A percentile compares a stretch with the other conserved stretches of the same genome.
phyloP scores from a whole-genome alignment of 1,140 invertebrate species.

The Drosophila sp. region DNA sequence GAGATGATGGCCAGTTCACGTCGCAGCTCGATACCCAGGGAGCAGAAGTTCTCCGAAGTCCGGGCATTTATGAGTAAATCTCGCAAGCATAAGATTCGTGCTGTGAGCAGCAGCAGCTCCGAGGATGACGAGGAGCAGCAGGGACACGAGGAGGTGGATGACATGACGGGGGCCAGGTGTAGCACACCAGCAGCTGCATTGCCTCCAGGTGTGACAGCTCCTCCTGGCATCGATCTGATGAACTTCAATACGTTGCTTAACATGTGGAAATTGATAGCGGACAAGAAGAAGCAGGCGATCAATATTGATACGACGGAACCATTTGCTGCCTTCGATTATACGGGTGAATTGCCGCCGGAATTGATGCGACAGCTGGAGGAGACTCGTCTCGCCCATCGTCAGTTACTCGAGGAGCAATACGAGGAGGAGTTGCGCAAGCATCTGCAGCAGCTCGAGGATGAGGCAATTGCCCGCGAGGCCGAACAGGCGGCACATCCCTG shows the following conservation, averaged over 20 bases:
- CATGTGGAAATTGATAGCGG: conserved; percentile 80
- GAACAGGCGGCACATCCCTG: conserved; percentile 10
- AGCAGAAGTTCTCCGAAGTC: conserved; percentile 49
- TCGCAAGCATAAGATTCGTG: conserved; percentile 69
- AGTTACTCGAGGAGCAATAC: conserved; percentile 29
- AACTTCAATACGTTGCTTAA: conserved; percentile 69
- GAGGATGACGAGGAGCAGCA: conserved; percentile 7
- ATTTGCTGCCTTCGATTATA: conserved; percentile 60
- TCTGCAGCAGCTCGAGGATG: conserved; percentile 30
- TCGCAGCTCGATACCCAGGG: conserved; percentile 73
- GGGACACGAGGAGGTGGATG: background rate
- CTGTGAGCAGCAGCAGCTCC: conserved; percentile 76
- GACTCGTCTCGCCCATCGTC: conserved; percentile 26
- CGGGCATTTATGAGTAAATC: conserved; percentile 47
- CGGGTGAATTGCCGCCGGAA: conserved; percentile 64
- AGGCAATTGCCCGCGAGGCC: conserved; percentile 18
- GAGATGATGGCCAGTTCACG: conserved; percentile 73
- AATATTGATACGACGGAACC: conserved; percentile 27
- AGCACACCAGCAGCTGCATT: background rate
- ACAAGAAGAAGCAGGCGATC: conserved; percentile 67
- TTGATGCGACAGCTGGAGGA: conserved; percentile 67
- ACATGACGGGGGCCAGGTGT: background rate
- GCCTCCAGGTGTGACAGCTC: conserved; percentile 14
- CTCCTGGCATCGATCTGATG: conserved; percentile 54
- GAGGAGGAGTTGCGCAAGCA: conserved; percentile 39